Conservation (phyloP, 2,888 invertebrate species). For the Lumbricus terrestris region DNA sequence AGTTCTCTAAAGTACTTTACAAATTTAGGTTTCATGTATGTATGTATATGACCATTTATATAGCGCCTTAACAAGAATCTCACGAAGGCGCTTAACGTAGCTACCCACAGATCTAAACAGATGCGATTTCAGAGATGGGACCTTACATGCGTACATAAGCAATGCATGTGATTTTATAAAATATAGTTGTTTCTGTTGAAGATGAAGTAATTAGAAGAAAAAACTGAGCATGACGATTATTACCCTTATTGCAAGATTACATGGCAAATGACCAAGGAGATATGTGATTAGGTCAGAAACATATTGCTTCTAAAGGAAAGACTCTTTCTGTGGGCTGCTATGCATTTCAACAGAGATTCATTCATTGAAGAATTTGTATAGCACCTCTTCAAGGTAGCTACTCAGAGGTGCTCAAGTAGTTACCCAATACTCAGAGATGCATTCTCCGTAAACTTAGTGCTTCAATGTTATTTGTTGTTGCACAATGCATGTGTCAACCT, state of each 20-base stretch:
- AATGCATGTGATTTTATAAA: neutral
- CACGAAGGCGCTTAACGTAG: too few species aligned
- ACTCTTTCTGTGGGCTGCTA: neutral
- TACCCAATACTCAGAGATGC: neutral
- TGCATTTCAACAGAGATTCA: too few species aligned
- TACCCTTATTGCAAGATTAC: neutral
- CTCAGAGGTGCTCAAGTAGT: too few species aligned
- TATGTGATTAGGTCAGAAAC: neutral
- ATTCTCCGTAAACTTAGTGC: neutral
- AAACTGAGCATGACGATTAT: too few species aligned
- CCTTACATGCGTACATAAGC: neutral
- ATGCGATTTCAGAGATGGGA: too few species aligned
- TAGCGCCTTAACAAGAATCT: too few species aligned
- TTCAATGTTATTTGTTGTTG: neutral
- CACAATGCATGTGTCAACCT: neutral
- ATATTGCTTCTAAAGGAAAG: neutral
- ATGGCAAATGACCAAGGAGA: neutral
- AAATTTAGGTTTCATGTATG: neutral
- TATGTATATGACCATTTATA: too few species aligned
- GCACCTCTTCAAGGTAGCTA: too few species aligned
- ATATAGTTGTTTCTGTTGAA: neutral
- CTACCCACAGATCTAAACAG: too few species aligned
- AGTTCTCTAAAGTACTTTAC: neutral
- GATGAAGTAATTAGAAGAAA: neutral
- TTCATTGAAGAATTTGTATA: too few species aligned